phyloP scores from a whole-genome alignment of 2,113 vertebrate species.

The Xiphophorus couchianus region DNA sequence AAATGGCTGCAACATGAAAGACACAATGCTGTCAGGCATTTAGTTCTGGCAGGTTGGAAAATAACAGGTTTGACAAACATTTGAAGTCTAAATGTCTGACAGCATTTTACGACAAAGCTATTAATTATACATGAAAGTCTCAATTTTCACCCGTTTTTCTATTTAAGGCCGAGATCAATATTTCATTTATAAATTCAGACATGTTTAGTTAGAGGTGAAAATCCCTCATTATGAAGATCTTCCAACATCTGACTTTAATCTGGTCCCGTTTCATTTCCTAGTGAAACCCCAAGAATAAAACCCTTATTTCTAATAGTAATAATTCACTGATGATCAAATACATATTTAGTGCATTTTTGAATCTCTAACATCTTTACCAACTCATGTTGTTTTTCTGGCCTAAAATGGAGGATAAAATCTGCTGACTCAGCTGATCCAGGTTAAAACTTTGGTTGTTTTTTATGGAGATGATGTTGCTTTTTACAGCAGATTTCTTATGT shows the following conservation, averaged over 20 bases:
- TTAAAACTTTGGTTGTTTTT: slow-evolving; percentile 4
- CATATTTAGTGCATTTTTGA: too few species aligned
- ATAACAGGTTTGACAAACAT: background rate
- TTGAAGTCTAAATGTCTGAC: background rate
- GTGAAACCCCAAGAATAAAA: too few species aligned
- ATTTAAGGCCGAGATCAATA: background rate
- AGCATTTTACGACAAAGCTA: background rate
- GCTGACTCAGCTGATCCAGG: background rate
- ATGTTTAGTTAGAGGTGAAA: background rate
- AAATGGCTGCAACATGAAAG: slow-evolving; percentile 5
- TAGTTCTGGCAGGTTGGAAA: slow-evolving; percentile 11
- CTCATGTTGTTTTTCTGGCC: background rate
- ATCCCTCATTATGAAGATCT: background rate
- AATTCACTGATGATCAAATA: too few species aligned
- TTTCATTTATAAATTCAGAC: background rate
- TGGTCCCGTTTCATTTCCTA: too few species aligned
- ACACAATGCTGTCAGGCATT: background rate
- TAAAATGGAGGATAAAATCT: background rate
- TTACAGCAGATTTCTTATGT: slow-evolving; percentile 3
- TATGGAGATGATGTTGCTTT: slow-evolving; percentile 54
- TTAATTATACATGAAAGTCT: slow-evolving; percentile 6
- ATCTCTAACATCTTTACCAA: too few species aligned
- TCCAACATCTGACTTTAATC: too few species aligned
- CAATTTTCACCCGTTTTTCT: background rate
- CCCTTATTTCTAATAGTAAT: too few species aligned